phyloP scores from a whole-genome alignment of 2,888 invertebrate genomes.

The Bellardia bayeri region DNA sequence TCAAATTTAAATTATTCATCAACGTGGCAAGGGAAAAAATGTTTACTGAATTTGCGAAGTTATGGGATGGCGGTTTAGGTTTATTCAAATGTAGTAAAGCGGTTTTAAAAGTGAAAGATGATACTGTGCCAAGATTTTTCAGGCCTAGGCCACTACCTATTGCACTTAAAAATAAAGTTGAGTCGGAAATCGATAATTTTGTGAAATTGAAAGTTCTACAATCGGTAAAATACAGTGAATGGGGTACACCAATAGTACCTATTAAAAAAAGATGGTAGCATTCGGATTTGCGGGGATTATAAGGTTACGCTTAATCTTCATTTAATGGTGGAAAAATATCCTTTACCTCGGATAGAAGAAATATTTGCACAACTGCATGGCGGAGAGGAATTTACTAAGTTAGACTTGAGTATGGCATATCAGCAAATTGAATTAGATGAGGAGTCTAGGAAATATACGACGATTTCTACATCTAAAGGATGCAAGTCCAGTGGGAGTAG shows the following conservation, averaged over 20 bases:
- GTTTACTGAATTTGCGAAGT: too few species aligned
- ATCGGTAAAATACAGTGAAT: too few species aligned
- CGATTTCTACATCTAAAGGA: slow-evolving; percentile 77
- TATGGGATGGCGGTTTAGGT: slow-evolving; percentile 65
- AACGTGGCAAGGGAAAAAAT: too few species aligned
- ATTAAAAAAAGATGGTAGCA: slow-evolving; percentile 78
- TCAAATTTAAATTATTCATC: too few species aligned
- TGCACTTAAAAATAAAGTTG: too few species aligned
- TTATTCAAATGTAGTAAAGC: slow-evolving; percentile 66
- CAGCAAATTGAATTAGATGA: slow-evolving; percentile 80
- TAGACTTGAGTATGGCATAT: slow-evolving; percentile 79
- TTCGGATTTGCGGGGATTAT: slow-evolving; percentile 72
- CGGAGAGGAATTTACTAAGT: slow-evolving; percentile 70
- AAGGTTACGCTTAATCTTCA: slow-evolving; percentile 75
- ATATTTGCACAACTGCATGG: slow-evolving; percentile 71
- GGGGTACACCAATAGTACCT: too few species aligned
- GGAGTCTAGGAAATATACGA: slow-evolving; percentile 75
- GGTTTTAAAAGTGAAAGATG: slow-evolving; percentile 62
- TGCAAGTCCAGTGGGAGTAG: slow-evolving; percentile 75
- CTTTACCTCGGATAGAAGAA: slow-evolving; percentile 76
- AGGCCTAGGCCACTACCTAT: slow-evolving; percentile 52
- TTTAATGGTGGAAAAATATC: slow-evolving; percentile 71
- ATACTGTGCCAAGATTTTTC: slow-evolving; percentile 60
- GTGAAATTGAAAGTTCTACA: too few species aligned
- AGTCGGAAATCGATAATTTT: too few species aligned